Percentiles rank a stretch among this genome's conserved stretches.
phyloP scores from a whole-genome alignment of 2,113 vertebrate species.

The Podarcis cretensis region DNA sequence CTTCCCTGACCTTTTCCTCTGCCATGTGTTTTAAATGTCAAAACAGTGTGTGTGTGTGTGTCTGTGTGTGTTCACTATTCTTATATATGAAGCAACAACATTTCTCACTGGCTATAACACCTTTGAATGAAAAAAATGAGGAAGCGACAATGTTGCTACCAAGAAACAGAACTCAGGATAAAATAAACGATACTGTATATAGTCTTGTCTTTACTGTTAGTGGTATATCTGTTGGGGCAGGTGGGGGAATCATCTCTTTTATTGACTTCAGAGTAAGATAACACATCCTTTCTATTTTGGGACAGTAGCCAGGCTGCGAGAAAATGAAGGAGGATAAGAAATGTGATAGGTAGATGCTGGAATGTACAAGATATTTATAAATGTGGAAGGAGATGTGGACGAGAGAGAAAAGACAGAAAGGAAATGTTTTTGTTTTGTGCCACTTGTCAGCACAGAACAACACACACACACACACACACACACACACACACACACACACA shows the following conservation, averaged over 20 bases:
- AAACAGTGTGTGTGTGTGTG: not conserved
- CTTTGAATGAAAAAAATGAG: not conserved
- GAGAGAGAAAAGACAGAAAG: conserved; percentile 23
- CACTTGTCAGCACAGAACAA: not conserved
- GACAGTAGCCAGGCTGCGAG: conserved; percentile 47
- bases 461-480: not conserved
- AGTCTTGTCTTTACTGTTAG: not conserved
- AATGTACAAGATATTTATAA: conserved; percentile 30
- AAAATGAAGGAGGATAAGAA: conserved; percentile 41
- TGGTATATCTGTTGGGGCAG: not conserved
- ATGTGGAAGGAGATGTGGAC: not conserved
- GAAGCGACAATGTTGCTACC: not conserved
- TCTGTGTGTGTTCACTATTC: not conserved
- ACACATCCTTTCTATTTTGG: conserved; percentile 30
- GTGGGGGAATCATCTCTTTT: conserved; percentile 3
- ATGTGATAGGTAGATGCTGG: conserved; percentile 41
- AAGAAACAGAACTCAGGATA: not conserved
- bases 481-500: not conserved
- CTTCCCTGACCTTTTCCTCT: not conserved
- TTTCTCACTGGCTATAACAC: not conserved
- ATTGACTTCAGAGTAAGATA: conserved; percentile 29
- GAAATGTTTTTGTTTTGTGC: conserved; percentile 17
- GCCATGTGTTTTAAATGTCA: not conserved
- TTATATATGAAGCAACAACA: not conserved
- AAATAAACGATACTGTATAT: not conserved